Percentiles rank a stretch among this genome's conserved stretches.
Evolutionary conservation across 2,888 invertebrate species (phyloP).

Genomic region (Phoronis australis): DNA sequence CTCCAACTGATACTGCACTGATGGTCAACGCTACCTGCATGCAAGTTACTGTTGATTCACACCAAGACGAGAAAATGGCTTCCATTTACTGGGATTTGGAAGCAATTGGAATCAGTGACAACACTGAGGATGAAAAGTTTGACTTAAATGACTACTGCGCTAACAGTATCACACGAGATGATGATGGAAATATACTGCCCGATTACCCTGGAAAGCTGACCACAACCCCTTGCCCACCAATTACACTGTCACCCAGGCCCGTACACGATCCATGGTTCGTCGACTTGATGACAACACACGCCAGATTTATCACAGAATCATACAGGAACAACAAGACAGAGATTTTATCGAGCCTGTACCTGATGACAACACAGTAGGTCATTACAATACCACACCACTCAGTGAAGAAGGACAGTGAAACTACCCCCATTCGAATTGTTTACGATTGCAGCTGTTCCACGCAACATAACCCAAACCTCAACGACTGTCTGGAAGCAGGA

Average conservation of each 20-base stretch:
- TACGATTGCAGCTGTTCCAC: too few species aligned
- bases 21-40: too few species aligned
- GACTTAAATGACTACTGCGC: neutral
- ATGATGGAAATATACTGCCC: neutral
- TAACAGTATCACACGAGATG: neutral
- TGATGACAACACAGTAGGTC: too few species aligned
- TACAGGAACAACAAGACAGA: too few species aligned
- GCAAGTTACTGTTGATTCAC: too few species aligned
- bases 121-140: neutral
- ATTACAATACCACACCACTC: too few species aligned
- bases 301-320: too few species aligned
- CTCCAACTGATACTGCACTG: too few species aligned
- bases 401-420: neutral
- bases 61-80: too few species aligned
- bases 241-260: neutral
- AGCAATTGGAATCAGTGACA: neutral
- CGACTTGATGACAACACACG: too few species aligned
- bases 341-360: too few species aligned
- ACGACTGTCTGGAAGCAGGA: conserved; percentile 3
- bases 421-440: conserved; percentile 3
- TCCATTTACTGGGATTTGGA: neutral
- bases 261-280: neutral
- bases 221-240: neutral
- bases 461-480: neutral
- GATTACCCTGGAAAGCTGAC: too few species aligned